phyloP scores from a whole-genome alignment of 2,888 invertebrate species.

The Silvanus unidentatus region DNA sequence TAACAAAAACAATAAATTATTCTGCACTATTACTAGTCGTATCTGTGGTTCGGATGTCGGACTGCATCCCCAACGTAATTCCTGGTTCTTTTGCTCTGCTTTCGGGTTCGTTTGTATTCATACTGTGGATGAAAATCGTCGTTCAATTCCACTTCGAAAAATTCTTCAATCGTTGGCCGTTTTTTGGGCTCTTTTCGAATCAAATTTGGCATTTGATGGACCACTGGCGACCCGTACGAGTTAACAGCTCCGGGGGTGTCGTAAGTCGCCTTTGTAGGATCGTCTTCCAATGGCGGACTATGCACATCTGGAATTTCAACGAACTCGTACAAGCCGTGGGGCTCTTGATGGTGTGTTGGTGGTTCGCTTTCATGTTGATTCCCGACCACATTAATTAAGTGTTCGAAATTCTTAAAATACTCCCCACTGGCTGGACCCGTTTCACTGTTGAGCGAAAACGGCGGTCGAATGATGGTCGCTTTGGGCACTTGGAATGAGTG shows the following conservation, averaged over 20 bases:
- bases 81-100: neutral
- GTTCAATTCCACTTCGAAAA: neutral
- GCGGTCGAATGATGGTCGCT: no score
- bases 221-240: slow-evolving; percentile 15
- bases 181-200: neutral
- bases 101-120: neutral
- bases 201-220: neutral
- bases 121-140: neutral
- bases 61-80: neutral
- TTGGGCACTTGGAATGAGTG: no score
- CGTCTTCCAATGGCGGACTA: slow-evolving; percentile 16
- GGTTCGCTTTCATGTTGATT: no score
- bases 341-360: no score
- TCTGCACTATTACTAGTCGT: neutral
- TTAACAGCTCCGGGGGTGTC: slow-evolving; percentile 17
- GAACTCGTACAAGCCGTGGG: neutral
- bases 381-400: no score
- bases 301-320: slow-evolving; percentile 5
- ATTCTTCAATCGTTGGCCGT: neutral
- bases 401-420: no score
- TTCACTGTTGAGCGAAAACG: no score
- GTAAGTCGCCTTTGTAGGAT: slow-evolving; percentile 14
- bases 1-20: no score
- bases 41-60: slow-evolving; percentile 5
- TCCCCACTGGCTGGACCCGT: no score